Evolutionary conservation across 2,797 vertebrate genomes (phyloP).

Genomic region (Pampus argenteus): DNA sequence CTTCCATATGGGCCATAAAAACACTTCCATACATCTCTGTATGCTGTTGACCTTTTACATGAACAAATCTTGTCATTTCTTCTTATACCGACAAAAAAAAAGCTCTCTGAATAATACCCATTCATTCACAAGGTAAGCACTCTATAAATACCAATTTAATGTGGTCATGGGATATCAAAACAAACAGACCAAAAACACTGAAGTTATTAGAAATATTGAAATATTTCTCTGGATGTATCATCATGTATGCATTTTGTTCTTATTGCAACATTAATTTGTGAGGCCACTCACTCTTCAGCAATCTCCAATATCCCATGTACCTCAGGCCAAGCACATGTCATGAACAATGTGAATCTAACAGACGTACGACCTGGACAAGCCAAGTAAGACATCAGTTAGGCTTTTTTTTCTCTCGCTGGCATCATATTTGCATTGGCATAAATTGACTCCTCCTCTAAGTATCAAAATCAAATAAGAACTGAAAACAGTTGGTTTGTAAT

Average conservation of each 20-base stretch:
- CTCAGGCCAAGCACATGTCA: conserved; percentile 31
- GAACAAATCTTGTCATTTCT: neutral
- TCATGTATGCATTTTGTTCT: conserved; percentile 16
- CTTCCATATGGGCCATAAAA: neutral
- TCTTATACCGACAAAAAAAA: too few species aligned
- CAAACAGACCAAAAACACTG: neutral
- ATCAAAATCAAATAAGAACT: conserved; percentile 40
- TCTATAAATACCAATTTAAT: neutral
- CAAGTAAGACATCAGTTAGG: conserved; percentile 54
- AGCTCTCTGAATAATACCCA: neutral
- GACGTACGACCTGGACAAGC: conserved; percentile 34
- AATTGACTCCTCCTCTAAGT: conserved; percentile 35
- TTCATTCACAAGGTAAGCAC: neutral
- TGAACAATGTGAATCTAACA: conserved; percentile 35
- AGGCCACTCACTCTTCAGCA: neutral
- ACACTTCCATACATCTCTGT: neutral
- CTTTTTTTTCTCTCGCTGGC: conserved; percentile 36
- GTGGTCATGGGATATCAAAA: neutral
- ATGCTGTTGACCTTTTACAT: neutral
- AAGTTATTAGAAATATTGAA: neutral
- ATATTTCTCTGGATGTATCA: conserved; percentile 6
- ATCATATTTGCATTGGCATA: conserved; percentile 46
- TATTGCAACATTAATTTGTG: conserved; percentile 29
- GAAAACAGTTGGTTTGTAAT: conserved; percentile 44
- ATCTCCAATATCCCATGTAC: conserved; percentile 19